phyloP scores from a whole-genome alignment of 1,140 invertebrate species.

The Brachionus calyciflorus region DNA sequence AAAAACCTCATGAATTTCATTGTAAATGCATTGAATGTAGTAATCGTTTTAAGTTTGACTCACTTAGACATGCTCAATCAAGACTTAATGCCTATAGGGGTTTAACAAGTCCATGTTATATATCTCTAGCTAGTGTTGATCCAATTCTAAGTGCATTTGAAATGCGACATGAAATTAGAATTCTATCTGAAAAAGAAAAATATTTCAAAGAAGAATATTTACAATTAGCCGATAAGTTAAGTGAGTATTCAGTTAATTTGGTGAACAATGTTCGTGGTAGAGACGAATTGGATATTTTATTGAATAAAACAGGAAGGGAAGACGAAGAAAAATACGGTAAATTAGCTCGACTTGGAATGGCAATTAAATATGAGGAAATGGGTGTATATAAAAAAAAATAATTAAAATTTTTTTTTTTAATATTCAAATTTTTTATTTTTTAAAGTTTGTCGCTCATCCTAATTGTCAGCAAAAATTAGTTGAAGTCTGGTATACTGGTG shows the following conservation, averaged over 20 bases:
- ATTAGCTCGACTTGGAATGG: slow-evolving; percentile 56
- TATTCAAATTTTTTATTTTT: too few species aligned
- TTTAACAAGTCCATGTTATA: slow-evolving; percentile 63
- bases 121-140: slow-evolving; percentile 67
- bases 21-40: slow-evolving; percentile 66
- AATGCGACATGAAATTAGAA: slow-evolving; percentile 64
- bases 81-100: slow-evolving; percentile 58
- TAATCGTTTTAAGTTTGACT: slow-evolving; percentile 59
- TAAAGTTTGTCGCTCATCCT: slow-evolving; percentile 48
- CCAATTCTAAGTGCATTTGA: slow-evolving; percentile 68
- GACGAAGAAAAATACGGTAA: slow-evolving; percentile 55
- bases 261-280: slow-evolving; percentile 57
- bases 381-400: too few species aligned
- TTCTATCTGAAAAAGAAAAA: slow-evolving; percentile 43
- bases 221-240: slow-evolving; percentile 63
- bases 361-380: slow-evolving; percentile 59
- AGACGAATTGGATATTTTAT: slow-evolving; percentile 56
- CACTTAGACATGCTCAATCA: slow-evolving; percentile 52
- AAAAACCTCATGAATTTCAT: slow-evolving; percentile 65
- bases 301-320: slow-evolving; percentile 54
- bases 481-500: slow-evolving; percentile 48
- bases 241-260: slow-evolving; percentile 56
- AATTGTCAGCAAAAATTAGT: slow-evolving; percentile 49
- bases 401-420: not conserved
- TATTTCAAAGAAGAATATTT: slow-evolving; percentile 61